Conservation (phyloP, 2,888 invertebrate species). For the Platycnemis pennipes region DNA sequence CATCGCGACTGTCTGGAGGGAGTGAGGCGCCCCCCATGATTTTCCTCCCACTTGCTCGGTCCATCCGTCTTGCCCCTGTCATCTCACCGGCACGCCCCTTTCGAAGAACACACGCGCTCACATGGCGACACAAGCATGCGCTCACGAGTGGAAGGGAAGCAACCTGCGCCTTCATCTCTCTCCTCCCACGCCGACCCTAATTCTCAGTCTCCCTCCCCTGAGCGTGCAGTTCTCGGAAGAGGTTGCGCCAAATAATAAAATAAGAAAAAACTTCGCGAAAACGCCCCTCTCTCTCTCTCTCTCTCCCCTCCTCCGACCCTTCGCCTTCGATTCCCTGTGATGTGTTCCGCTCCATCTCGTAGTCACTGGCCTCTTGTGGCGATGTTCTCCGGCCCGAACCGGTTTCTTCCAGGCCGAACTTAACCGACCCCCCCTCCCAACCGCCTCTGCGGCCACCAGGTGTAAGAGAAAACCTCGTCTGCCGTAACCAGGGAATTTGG, state of each 20-base stretch:
- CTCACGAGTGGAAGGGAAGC: not conserved
- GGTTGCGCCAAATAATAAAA: slow-evolving; percentile 21
- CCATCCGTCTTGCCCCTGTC: too few relatives aligned
- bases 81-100: too few relatives aligned
- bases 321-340: not conserved
- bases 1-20: too few relatives aligned
- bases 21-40: too few relatives aligned
- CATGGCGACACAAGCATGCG: not conserved
- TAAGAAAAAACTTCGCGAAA: not conserved
- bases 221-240: slow-evolving; percentile 51
- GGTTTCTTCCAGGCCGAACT: not conserved
- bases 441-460: not conserved
- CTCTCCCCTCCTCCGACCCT: not conserved
- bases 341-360: not conserved
- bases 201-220: not conserved
- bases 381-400: not conserved
- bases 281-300: not conserved
- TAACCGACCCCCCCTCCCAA: not conserved
- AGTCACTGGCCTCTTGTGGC: not conserved
- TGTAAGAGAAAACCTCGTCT: not conserved
- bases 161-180: not conserved
- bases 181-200: not conserved
- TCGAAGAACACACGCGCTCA: too few relatives aligned
- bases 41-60: too few relatives aligned
- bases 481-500: not conserved